Conservation (phyloP, 2,888 invertebrate genomes). For the Athalia circularis region DNA sequence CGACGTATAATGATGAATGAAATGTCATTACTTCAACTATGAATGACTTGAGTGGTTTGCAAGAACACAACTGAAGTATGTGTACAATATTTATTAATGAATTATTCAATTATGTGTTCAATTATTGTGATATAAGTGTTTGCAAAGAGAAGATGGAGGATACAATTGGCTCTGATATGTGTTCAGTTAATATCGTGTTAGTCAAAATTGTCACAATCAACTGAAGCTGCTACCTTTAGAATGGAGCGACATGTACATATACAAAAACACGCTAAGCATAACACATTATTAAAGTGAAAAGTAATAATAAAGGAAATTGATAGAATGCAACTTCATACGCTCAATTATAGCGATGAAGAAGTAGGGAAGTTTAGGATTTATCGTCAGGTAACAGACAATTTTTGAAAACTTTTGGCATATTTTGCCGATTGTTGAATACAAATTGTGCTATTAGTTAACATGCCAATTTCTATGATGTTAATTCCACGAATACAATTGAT, state of each 20-base stretch:
- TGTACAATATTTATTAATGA: conserved; percentile 45
- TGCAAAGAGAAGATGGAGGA: conserved; percentile 33
- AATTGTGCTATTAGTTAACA: conserved; percentile 15
- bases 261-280: conserved; percentile 51
- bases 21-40: conserved; percentile 15
- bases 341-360: not conserved
- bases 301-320: conserved; percentile 51
- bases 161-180: conserved; percentile 41
- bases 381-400: not conserved
- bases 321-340: conserved; percentile 5
- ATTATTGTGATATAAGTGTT: conserved; percentile 48
- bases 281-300: conserved; percentile 40
- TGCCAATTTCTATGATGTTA: not conserved
- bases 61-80: conserved; percentile 10
- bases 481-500: conserved; percentile 1
- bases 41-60: conserved; percentile 22
- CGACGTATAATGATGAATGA: conserved; percentile 6
- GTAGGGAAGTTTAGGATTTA: conserved; percentile 22
- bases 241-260: conserved; percentile 59
- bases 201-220: conserved; percentile 63
- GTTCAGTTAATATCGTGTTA: conserved; percentile 36
- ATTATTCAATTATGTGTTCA: conserved; percentile 49
- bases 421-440: not conserved
- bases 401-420: not conserved
- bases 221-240: conserved; percentile 56